phyloP scores from a whole-genome alignment of 2,888 invertebrate species.

The Craniophora ligustri region DNA sequence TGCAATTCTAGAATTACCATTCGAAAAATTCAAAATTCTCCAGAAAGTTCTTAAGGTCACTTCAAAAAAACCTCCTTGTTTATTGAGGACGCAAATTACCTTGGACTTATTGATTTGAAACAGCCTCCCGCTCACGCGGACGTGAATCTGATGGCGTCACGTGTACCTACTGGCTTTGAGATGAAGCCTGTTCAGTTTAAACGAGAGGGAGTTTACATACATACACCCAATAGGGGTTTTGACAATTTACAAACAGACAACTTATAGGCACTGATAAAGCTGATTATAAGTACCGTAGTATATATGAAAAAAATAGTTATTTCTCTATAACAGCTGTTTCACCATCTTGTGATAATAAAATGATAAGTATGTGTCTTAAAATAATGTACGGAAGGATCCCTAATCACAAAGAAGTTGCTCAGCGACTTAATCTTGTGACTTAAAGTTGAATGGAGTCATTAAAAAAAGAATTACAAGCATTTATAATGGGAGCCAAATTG shows the following conservation, averaged over 20 bases:
- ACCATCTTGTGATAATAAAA: too few species aligned
- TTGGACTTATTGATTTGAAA: conserved; percentile 61
- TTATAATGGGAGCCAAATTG: background rate
- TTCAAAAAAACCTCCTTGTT: conserved; percentile 3
- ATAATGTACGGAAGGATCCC: background rate
- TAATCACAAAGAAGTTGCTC: background rate
- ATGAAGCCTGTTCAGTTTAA: conserved; percentile 3
- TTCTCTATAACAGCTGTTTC: too few species aligned
- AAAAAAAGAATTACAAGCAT: background rate
- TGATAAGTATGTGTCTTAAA: background rate
- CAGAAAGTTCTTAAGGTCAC: conserved; percentile 1
- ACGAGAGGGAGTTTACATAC: background rate
- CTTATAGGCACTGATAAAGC: too few species aligned
- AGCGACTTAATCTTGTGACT: background rate
- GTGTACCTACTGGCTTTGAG: conserved; percentile 16
- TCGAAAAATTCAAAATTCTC: background rate
- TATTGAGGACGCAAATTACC: conserved; percentile 21
- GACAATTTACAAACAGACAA: too few species aligned
- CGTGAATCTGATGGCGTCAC: conserved; percentile 41
- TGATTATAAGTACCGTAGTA: too few species aligned
- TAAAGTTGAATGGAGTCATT: conserved; percentile 7
- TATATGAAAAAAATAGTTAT: too few species aligned
- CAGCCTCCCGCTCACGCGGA: conserved; percentile 56
- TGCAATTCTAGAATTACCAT: too few species aligned
- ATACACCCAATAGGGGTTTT: background rate